phyloP scores from a whole-genome alignment of 2,888 invertebrate genomes.

The Brachypalpus laphriformis region DNA sequence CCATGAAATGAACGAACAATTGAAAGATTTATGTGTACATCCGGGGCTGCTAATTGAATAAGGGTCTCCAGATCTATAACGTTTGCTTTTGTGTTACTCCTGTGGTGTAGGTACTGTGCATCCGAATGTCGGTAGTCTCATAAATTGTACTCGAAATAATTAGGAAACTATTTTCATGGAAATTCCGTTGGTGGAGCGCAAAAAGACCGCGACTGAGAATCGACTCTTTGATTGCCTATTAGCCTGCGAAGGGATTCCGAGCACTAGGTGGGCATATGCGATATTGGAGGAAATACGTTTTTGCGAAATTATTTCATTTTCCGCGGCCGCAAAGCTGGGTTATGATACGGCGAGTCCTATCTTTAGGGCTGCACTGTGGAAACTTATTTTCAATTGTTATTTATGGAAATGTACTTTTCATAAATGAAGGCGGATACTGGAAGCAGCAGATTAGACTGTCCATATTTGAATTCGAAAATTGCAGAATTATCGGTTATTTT shows the following conservation, averaged over 20 bases:
- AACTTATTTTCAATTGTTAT: slow-evolving; percentile 23
- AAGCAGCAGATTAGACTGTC: too few relatives aligned
- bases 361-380: neutral
- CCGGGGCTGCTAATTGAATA: slow-evolving; percentile 32
- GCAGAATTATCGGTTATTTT: too few relatives aligned
- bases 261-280: neutral
- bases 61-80: slow-evolving; percentile 8
- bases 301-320: slow-evolving; percentile 38
- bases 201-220: slow-evolving; percentile 56
- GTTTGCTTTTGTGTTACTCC: slow-evolving; percentile 10
- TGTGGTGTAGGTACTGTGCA: neutral
- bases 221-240: slow-evolving; percentile 10
- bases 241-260: slow-evolving; percentile 20
- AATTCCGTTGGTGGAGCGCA: slow-evolving; percentile 40
- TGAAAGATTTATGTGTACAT: slow-evolving; percentile 53
- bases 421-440: too few relatives aligned
- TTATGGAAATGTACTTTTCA: slow-evolving; percentile 25
- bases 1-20: slow-evolving; percentile 37
- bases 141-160: slow-evolving; percentile 71
- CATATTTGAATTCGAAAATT: too few relatives aligned
- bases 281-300: slow-evolving; percentile 29
- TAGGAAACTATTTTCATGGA: slow-evolving; percentile 68
- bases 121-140: slow-evolving; percentile 24
- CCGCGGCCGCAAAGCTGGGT: neutral
- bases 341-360: neutral